Conservation (phyloP, 2,888 invertebrate genomes). For the Watsonalla cultraria region DNA sequence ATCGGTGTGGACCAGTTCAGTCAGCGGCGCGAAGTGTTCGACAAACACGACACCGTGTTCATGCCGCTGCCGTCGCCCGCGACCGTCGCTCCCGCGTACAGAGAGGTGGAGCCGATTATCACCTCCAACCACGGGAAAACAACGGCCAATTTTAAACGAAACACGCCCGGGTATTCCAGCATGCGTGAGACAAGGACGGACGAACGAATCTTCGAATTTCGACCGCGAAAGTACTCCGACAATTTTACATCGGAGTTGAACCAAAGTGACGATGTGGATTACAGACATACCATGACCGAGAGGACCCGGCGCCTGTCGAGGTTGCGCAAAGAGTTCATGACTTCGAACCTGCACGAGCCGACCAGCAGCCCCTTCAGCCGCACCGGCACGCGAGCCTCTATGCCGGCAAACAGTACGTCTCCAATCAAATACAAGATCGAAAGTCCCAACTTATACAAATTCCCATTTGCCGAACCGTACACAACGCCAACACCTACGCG, state of each 20-base stretch:
- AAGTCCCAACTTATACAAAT: conserved; percentile 70
- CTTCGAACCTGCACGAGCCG: conserved; percentile 69
- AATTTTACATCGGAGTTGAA: conserved; percentile 67
- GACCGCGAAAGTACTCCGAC: conserved; percentile 69
- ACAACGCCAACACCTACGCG: conserved; percentile 66
- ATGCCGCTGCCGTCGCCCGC: conserved; percentile 60
- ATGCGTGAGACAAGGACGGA: conserved; percentile 67
- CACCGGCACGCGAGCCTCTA: conserved; percentile 57
- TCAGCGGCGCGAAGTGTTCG: conserved; percentile 74
- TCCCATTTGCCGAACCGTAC: conserved; percentile 73
- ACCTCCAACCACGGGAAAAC: conserved; percentile 71
- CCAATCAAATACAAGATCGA: conserved; percentile 64
- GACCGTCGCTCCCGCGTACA: conserved; percentile 39
- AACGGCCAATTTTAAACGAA: conserved; percentile 67
- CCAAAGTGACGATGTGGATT: conserved; percentile 68
- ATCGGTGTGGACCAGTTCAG: conserved; percentile 73
- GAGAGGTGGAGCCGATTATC: conserved; percentile 58
- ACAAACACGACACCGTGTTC: conserved; percentile 72
- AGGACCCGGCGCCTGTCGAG: conserved; percentile 66
- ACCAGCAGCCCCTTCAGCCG: conserved; percentile 52
- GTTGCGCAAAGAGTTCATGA: conserved; percentile 63
- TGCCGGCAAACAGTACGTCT: conserved; percentile 52
- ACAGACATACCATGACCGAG: conserved; percentile 64
- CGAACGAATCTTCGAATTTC: conserved; percentile 56
- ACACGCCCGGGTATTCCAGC: conserved; percentile 64